A percentile compares a stretch with the other conserved stretches of the same genome.
Conservation (phyloP, 2,113 vertebrate genomes). For the Dasyornis broadbenti region DNA sequence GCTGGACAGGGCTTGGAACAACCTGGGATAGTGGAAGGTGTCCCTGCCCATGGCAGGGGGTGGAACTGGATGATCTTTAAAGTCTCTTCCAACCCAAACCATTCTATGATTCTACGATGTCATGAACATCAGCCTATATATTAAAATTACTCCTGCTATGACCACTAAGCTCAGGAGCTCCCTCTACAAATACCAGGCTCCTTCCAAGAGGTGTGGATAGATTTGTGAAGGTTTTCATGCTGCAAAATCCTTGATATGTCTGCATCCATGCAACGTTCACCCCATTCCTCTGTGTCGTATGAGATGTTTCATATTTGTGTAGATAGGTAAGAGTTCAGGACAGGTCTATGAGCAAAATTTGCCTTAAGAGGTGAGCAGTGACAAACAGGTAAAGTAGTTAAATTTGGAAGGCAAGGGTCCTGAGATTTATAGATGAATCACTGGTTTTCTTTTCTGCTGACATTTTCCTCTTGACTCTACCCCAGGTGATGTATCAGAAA, state of each 20-base stretch:
- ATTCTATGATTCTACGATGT: fast-evolving
- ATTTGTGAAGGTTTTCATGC: neutral
- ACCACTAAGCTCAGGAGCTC: neutral
- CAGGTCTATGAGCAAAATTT: neutral
- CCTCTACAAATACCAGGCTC: neutral
- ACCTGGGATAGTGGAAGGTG: neutral
- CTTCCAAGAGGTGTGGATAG: neutral
- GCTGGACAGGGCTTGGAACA: neutral
- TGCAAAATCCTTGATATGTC: neutral
- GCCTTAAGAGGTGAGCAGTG: neutral
- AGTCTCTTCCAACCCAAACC: neutral
- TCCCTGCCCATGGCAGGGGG: neutral
- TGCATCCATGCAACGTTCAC: neutral
- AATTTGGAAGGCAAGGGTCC: neutral
- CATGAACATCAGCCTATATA: neutral
- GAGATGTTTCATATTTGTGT: neutral
- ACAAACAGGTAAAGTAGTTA: neutral
- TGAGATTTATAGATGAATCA: neutral
- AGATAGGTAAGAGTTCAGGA: neutral
- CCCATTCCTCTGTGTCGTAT: neutral
- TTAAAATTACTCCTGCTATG: neutral
- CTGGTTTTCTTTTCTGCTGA: neutral
- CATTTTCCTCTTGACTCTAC: neutral
- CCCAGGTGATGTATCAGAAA: neutral
- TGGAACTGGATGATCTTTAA: neutral